Conservation (phyloP, 2,888 invertebrate species). For the Caenorhabditis sp. region DNA sequence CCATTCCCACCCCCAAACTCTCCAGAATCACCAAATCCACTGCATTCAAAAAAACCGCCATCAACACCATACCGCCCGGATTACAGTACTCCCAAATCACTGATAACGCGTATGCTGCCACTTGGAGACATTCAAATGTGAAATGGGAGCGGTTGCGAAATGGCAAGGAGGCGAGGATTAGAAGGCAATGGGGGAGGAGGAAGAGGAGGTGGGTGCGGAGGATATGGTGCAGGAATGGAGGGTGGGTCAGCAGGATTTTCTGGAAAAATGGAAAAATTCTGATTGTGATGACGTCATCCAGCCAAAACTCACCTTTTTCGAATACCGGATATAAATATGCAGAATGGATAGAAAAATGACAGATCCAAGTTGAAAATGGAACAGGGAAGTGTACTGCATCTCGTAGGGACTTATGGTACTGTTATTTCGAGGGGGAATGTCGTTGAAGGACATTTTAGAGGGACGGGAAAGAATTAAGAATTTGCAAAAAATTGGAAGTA, state of each 20-base stretch:
- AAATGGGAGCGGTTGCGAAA: not conserved
- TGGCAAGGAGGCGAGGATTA: slow-evolving; percentile 6
- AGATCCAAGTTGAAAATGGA: too few species aligned
- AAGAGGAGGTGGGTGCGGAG: slow-evolving; percentile 21
- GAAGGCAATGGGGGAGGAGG: not conserved
- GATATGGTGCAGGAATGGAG: slow-evolving; percentile 6
- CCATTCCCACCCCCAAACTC: too few species aligned
- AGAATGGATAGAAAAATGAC: not conserved
- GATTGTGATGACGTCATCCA: too few species aligned
- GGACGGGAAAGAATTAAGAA: too few species aligned
- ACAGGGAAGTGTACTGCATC: too few species aligned
- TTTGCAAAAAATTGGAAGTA: too few species aligned
- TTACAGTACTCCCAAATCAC: not conserved
- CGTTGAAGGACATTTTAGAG: too few species aligned
- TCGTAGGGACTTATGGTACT: too few species aligned
- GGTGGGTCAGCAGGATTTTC: slow-evolving; percentile 6
- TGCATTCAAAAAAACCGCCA: slow-evolving; percentile 13
- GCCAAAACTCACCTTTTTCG: slow-evolving; percentile 18
- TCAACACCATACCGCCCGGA: not conserved
- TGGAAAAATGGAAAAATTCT: not conserved
- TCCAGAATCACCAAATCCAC: not conserved
- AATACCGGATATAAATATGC: slow-evolving; percentile 5
- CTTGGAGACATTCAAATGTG: not conserved
- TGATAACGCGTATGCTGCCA: not conserved
- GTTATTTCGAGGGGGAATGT: too few species aligned